phyloP scores from a whole-genome alignment of 2,797 vertebrate genomes.

The Ctenopoma kingsleyae region DNA sequence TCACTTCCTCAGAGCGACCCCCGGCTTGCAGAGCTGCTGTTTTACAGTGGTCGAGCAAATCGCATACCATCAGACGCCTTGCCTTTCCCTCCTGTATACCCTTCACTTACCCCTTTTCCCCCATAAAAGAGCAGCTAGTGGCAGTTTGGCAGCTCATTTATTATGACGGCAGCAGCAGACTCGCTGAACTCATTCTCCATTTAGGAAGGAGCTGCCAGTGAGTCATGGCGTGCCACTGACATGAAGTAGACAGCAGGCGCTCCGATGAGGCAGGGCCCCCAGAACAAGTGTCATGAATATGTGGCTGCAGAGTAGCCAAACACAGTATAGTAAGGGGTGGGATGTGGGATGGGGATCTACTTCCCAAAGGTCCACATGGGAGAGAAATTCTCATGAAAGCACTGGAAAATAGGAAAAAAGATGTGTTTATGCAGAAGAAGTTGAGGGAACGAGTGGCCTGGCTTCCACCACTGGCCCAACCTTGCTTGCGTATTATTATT shows the following conservation, averaged over 20 bases:
- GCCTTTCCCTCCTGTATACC: conserved; percentile 48
- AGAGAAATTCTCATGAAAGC: conserved; percentile 63
- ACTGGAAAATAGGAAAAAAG: conserved; percentile 56
- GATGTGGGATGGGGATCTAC: not conserved
- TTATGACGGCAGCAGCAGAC: conserved; percentile 77
- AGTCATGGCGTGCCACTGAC: conserved; percentile 74
- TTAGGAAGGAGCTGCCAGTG: conserved; percentile 69
- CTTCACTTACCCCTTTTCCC: conserved; percentile 10
- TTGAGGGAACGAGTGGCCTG: conserved; percentile 57
- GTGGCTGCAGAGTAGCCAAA: conserved; percentile 67
- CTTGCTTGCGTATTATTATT: conserved; percentile 43
- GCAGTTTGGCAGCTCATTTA: conserved; percentile 77
- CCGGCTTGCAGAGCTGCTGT: conserved; percentile 50
- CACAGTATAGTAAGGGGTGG: conserved; percentile 40
- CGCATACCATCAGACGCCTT: conserved; percentile 64
- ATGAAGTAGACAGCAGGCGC: conserved; percentile 66
- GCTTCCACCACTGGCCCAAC: conserved; percentile 58
- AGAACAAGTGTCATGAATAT: conserved; percentile 67
- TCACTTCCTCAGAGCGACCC: conserved; percentile 72
- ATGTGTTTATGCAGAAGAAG: conserved; percentile 65
- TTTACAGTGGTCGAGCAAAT: conserved; percentile 66
- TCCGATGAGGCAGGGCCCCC: conserved; percentile 53
- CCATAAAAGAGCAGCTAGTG: conserved; percentile 71
- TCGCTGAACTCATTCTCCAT: conserved; percentile 67
- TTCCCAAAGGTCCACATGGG: conserved; percentile 56